phyloP scores from a whole-genome alignment of 2,888 invertebrate species.

The Pelosia muscerda region DNA sequence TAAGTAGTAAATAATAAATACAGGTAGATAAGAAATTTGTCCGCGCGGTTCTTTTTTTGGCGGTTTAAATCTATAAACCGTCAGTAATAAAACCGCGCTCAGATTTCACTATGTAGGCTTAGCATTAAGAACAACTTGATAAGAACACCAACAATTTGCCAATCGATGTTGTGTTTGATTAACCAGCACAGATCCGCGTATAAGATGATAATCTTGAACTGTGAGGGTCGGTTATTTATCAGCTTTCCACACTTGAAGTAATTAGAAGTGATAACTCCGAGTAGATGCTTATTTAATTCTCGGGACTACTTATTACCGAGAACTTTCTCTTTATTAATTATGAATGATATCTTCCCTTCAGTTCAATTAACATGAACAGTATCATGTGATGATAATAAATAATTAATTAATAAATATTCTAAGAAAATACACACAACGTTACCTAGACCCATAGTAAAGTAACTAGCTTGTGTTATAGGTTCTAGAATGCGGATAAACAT shows the following conservation, averaged over 20 bases:
- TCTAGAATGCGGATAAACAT: too few species aligned
- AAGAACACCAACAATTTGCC: slow-evolving; percentile 27
- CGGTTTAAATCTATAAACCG: too few species aligned
- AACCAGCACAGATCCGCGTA: slow-evolving; percentile 24
- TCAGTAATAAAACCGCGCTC: neutral
- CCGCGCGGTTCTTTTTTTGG: too few species aligned
- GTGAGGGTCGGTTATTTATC: slow-evolving; percentile 19
- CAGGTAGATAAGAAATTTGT: too few species aligned
- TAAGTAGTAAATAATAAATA: too few species aligned
- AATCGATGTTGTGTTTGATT: slow-evolving; percentile 37
- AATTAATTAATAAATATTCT: too few species aligned
- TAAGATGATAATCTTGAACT: slow-evolving; percentile 18
- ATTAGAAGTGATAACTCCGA: slow-evolving; percentile 18
- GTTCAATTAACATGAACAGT: neutral
- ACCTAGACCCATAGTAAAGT: too few species aligned
- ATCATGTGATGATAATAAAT: too few species aligned
- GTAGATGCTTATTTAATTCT: slow-evolving; percentile 1
- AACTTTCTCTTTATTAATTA: neutral
- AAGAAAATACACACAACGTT: too few species aligned
- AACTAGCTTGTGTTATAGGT: too few species aligned
- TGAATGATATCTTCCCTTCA: neutral
- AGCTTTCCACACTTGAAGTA: slow-evolving; percentile 17
- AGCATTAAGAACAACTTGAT: neutral
- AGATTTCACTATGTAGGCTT: neutral
- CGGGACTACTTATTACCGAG: neutral